These are phyloP conservation scores for Eutolmus rufibarbis DNA, from an alignment of 2,888 invertebrate genomes.

Conservation along the genomic window DNA sequence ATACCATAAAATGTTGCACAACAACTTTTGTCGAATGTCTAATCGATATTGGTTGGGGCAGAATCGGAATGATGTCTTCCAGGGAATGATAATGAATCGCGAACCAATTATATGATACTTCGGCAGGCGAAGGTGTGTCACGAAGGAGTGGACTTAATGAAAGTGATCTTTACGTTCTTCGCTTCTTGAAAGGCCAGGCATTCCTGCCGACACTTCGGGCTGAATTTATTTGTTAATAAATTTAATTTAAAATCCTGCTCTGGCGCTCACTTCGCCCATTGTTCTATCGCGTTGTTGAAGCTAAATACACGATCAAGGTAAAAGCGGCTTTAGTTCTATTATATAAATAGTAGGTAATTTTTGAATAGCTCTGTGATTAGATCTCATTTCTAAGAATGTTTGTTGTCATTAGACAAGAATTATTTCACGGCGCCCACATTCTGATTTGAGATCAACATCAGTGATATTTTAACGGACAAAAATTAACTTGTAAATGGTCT, in stretches of 20 bases:
- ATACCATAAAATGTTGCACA: not conserved
- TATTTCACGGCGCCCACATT: not conserved
- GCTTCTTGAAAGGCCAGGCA: not conserved
- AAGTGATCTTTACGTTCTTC: constrained; percentile 35
- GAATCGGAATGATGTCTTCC: constrained; percentile 22
- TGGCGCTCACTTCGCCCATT: not conserved
- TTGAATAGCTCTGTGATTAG: not conserved
- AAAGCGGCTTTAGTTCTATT: not conserved
- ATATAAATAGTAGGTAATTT: not conserved
- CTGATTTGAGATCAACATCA: not conserved
- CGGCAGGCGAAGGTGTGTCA: not conserved
- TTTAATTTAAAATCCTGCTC: not conserved
- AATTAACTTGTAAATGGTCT: not conserved
- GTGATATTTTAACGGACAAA: not conserved
- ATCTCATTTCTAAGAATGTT: not conserved
- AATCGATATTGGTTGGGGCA: constrained; percentile 10
- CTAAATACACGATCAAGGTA: not conserved
- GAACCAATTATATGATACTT: constrained; percentile 30
- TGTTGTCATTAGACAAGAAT: not conserved
- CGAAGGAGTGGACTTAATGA: constrained; percentile 32
- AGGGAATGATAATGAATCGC: constrained; percentile 19
- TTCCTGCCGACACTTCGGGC: not conserved
- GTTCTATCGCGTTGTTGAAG: not conserved
- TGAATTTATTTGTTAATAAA: constrained; percentile 3
- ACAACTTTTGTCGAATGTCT: constrained; percentile 30